phyloP scores from a whole-genome alignment of 2,113 vertebrate genomes.

The Plecturocebus donacophilus region DNA sequence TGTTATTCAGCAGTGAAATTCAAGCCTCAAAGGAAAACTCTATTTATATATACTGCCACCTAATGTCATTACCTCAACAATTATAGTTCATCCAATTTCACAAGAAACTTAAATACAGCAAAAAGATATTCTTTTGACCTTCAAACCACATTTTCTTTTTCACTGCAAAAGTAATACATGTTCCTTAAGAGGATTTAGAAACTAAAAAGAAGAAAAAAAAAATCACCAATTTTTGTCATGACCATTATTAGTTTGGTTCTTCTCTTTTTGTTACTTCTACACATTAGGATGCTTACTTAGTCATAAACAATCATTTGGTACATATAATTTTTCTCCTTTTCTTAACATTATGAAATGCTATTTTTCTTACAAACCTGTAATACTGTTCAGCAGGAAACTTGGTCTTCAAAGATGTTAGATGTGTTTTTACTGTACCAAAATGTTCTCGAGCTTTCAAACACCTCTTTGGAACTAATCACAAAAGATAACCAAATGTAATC shows the following conservation, averaged over 20 bases:
- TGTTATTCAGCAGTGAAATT: neutral
- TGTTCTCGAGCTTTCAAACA: slow-evolving; percentile 94
- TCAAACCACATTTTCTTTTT: neutral
- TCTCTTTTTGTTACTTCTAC: neutral
- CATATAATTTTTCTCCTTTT: neutral
- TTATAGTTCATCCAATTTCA: neutral
- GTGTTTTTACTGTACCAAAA: slow-evolving; percentile 91
- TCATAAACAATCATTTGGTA: neutral
- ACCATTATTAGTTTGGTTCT: neutral
- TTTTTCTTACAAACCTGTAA: slow-evolving; percentile 90
- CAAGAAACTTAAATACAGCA: neutral
- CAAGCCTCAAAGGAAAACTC: neutral
- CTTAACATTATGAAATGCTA: neutral
- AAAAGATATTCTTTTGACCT: slow-evolving; percentile 8
- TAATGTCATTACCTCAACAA: neutral
- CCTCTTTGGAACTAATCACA: slow-evolving; percentile 92
- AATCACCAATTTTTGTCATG: neutral
- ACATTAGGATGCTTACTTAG: neutral
- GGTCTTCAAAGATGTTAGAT: slow-evolving; percentile 95
- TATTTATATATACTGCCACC: neutral
- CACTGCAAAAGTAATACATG: neutral
- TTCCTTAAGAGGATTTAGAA: neutral
- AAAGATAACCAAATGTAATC: slow-evolving; percentile 58
- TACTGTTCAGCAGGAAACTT: slow-evolving; percentile 97
- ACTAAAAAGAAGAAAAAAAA: neutral